A percentile compares a stretch with the other conserved stretches of the same genome.
phyloP scores from a whole-genome alignment of 2,113 vertebrate species.

The Corvus cornix region DNA sequence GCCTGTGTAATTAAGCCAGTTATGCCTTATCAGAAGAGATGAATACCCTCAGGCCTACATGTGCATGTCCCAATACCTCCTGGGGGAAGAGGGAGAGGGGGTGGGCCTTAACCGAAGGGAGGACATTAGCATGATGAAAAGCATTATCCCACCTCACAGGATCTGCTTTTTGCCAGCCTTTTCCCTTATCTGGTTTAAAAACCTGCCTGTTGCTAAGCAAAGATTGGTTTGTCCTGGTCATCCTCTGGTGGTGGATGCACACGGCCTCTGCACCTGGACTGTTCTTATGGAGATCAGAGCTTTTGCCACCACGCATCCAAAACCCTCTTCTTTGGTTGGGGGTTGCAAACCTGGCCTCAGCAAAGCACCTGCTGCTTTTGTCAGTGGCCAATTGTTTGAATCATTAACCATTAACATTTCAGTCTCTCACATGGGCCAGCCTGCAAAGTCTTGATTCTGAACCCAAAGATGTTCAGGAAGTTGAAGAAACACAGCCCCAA shows the following conservation, averaged over 20 bases:
- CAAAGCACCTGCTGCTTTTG: not conserved
- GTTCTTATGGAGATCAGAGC: not conserved
- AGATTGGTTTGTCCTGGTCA: not conserved
- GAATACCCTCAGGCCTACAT: fast-evolving
- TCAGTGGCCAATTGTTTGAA: not conserved
- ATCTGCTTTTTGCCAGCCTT: not conserved
- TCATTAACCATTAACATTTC: not conserved
- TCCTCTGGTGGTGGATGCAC: fast-evolving
- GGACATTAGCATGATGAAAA: not conserved
- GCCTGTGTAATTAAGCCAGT: too few species aligned
- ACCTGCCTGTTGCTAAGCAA: not conserved
- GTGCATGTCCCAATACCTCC: not conserved
- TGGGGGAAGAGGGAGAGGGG: not conserved
- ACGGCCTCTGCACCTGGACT: fast-evolving
- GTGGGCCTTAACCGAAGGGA: not conserved
- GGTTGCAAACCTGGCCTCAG: not conserved
- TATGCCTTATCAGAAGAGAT: not conserved
- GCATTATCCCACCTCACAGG: not conserved
- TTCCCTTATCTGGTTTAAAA: not conserved
- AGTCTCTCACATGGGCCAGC: not conserved
- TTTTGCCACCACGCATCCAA: not conserved
- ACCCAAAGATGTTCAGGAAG: not conserved
- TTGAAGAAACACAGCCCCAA: not conserved
- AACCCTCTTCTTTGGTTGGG: not conserved
- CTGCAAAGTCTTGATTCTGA: not conserved